Evolutionary conservation across 2,888 invertebrate species (phyloP).

Genomic region (Tricholauxania praeusta): DNA sequence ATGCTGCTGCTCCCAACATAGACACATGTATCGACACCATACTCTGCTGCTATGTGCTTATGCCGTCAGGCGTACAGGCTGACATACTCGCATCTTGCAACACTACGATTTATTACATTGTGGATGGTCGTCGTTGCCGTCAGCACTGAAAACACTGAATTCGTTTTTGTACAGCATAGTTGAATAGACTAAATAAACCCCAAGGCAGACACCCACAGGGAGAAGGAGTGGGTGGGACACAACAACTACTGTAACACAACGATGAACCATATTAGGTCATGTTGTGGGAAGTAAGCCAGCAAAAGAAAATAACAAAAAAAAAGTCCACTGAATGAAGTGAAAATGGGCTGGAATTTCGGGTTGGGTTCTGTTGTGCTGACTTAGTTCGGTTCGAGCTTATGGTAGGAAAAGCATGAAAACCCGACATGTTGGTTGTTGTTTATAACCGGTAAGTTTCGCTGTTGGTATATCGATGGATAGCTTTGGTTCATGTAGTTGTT

Average conservation of each 20-base stretch:
- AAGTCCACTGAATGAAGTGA: neutral
- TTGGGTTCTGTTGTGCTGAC: neutral
- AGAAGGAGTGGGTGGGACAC: neutral
- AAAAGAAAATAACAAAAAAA: neutral
- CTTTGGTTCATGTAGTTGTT: neutral
- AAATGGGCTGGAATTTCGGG: neutral
- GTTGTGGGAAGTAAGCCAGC: neutral
- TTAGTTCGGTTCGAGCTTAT: neutral
- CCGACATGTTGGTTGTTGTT: slow-evolving; percentile 6
- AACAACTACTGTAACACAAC: slow-evolving; percentile 4
- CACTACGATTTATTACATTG: slow-evolving; percentile 32
- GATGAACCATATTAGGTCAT: slow-evolving; percentile 24
- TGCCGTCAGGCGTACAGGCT: slow-evolving; percentile 26
- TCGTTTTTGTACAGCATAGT: slow-evolving; percentile 5
- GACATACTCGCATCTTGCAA: slow-evolving; percentile 16
- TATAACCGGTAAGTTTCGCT: slow-evolving; percentile 17
- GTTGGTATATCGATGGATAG: neutral
- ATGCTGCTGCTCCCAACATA: neutral
- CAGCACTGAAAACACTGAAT: slow-evolving; percentile 22
- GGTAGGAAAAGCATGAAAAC: neutral
- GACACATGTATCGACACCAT: neutral
- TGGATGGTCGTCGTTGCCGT: slow-evolving; percentile 21
- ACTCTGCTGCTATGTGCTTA: slow-evolving; percentile 15
- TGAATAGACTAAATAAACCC: slow-evolving; percentile 13
- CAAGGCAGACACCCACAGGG: neutral